These are phyloP conservation scores for Pungitius pungitius DNA, from an alignment of 2,113 vertebrate genomes.

Conservation along the genomic window DNA sequence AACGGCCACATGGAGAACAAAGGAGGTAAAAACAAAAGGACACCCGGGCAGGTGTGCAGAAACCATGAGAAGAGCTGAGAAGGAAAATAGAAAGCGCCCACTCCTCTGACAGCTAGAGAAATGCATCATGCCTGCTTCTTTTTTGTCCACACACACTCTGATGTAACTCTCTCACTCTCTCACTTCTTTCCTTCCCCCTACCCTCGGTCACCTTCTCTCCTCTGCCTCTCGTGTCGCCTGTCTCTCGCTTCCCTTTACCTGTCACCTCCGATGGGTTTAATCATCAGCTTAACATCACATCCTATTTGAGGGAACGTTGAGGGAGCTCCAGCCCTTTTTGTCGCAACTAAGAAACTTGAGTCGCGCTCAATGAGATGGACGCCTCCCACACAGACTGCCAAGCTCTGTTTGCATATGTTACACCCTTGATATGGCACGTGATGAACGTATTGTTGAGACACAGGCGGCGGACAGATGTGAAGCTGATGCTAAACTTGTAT, in stretches of 20 bases:
- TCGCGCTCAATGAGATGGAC: conserved; percentile 3
- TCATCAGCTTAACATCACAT: conserved; percentile 64
- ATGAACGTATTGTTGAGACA: conserved; percentile 25
- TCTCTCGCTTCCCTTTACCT: conserved; percentile 52
- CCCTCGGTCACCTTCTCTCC: conserved; percentile 24
- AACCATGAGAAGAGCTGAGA: conserved; percentile 20
- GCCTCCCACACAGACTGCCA: conserved; percentile 9
- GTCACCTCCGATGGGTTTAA: conserved; percentile 57
- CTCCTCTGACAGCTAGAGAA: conserved; percentile 50
- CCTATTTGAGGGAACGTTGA: conserved; percentile 41
- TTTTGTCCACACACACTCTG: not conserved
- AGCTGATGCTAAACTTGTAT: conserved; percentile 1
- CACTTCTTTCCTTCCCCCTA: conserved; percentile 14
- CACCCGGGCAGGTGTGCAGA: conserved; percentile 3
- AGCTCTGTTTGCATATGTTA: conserved; percentile 29
- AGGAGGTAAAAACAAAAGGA: conserved; percentile 21
- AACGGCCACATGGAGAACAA: conserved; percentile 12
- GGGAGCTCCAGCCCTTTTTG: not conserved
- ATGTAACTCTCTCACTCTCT: not conserved
- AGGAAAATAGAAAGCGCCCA: conserved; percentile 37
- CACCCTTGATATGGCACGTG: conserved; percentile 1
- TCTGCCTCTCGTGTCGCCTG: conserved; percentile 31
- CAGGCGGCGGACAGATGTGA: conserved; percentile 12
- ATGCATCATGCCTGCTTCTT: conserved; percentile 33
- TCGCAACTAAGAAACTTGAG: conserved; percentile 24